phyloP scores from a whole-genome alignment of 2,113 vertebrate species.

The Sakesphorus luctuosus region DNA sequence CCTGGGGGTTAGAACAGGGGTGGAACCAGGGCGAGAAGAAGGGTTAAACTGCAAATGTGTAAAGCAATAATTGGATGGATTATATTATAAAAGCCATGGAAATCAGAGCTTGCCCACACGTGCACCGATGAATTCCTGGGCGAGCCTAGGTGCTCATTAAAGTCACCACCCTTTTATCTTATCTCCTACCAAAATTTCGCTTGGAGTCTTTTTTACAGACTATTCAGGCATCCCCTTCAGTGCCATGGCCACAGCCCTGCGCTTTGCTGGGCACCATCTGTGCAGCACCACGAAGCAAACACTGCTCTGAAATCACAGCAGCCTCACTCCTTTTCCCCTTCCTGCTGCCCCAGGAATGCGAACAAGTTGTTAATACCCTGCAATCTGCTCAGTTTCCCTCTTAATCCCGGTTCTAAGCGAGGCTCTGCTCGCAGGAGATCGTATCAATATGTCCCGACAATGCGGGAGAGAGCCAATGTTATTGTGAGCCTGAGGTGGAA shows the following conservation, averaged over 20 bases:
- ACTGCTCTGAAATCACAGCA: conserved; percentile 15
- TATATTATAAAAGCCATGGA: too few relatives aligned
- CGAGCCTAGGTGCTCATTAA: too few relatives aligned
- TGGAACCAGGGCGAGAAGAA: too few relatives aligned
- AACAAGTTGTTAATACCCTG: conserved; percentile 33
- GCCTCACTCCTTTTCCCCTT: neutral
- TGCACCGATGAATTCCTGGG: too few relatives aligned
- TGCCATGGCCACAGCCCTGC: neutral
- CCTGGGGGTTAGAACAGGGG: too few relatives aligned
- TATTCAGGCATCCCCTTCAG: neutral
- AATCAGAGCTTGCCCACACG: too few relatives aligned
- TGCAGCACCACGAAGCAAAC: conserved; percentile 20
- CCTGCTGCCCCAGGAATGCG: conserved; percentile 8
- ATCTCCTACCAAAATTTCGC: too few relatives aligned
- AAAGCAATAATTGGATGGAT: too few relatives aligned
- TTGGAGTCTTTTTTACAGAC: too few relatives aligned
- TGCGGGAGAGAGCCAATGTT: conserved; percentile 21
- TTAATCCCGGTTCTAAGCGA: neutral
- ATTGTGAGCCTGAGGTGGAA: conserved; percentile 50
- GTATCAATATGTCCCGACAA: conserved; percentile 16
- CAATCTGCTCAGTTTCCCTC: conserved; percentile 36
- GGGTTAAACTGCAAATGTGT: too few relatives aligned
- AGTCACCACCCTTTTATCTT: too few relatives aligned
- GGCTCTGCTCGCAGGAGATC: conserved; percentile 11
- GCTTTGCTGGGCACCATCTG: neutral